Evolutionary conservation across 2,113 vertebrate genomes (phyloP).

Genomic region (Phylloscopus whistleri): DNA sequence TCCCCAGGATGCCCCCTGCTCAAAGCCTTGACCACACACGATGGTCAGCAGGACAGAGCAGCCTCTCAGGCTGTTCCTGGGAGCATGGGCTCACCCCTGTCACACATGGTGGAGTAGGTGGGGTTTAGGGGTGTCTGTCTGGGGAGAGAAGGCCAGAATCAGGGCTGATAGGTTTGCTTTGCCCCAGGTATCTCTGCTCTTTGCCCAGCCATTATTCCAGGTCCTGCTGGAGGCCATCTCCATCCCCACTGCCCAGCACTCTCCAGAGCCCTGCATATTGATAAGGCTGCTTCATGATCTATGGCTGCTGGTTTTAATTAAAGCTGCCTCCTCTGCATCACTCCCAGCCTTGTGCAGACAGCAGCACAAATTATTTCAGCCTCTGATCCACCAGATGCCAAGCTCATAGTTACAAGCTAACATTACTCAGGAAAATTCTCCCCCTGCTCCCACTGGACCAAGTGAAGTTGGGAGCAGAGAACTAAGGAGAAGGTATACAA

Average conservation of each 20-base stretch:
- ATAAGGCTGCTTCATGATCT: background rate
- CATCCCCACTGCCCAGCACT: background rate
- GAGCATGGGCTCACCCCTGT: rapidly evolving
- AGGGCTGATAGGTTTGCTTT: background rate
- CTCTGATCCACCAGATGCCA: background rate
- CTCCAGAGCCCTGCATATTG: background rate
- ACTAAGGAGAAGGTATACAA: background rate
- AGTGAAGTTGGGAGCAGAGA: background rate
- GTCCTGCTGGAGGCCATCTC: background rate
- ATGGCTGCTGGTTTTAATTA: slow-evolving; percentile 25
- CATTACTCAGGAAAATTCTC: background rate
- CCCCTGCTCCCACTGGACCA: background rate
- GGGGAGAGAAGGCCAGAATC: background rate
- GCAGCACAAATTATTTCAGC: background rate
- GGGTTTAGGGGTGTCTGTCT: background rate
- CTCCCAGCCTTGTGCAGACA: background rate
- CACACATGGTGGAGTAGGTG: background rate
- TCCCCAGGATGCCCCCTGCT: background rate
- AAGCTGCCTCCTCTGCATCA: background rate
- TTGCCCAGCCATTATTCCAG: rapidly evolving
- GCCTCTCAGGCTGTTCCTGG: rapidly evolving
- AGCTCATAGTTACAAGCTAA: background rate
- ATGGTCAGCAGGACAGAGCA: background rate
- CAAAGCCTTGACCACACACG: background rate
- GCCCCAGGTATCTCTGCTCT: background rate